phyloP scores from a whole-genome alignment of 2,888 invertebrate species.

The Mimachlamys varia region DNA sequence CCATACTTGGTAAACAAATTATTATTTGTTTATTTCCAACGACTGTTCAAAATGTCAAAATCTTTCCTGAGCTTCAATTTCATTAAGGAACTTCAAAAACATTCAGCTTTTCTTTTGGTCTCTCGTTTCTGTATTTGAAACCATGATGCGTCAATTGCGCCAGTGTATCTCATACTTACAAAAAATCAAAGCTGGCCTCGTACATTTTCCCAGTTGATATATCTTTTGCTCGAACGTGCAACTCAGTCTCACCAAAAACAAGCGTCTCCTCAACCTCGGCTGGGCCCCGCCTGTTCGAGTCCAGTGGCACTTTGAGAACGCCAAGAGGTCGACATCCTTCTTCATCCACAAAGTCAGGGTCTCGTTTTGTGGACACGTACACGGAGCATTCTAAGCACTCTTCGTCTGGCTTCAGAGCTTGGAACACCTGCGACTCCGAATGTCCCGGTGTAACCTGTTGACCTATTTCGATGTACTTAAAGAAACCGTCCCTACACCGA shows the following conservation, averaged over 20 bases:
- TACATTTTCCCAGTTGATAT: constrained; percentile 38
- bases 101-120: too few relatives aligned
- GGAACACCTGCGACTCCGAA: constrained; percentile 47
- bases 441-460: constrained; percentile 48
- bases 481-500: constrained; percentile 52
- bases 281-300: background rate
- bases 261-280: constrained; percentile 52
- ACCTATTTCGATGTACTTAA: constrained; percentile 52
- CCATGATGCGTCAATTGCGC: too few relatives aligned
- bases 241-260: constrained; percentile 62
- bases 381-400: constrained; percentile 49
- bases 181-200: constrained; percentile 45
- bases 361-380: constrained; percentile 48
- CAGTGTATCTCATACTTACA: background rate
- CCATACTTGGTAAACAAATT: too few relatives aligned
- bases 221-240: constrained; percentile 45
- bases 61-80: too few relatives aligned
- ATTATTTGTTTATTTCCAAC: too few relatives aligned
- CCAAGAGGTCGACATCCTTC: constrained; percentile 51
- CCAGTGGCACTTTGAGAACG: constrained; percentile 51
- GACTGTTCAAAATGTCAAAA: too few relatives aligned
- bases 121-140: too few relatives aligned
- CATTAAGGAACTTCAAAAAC: too few relatives aligned
- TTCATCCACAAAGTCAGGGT: constrained; percentile 53
- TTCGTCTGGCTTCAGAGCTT: constrained; percentile 48